A percentile compares a stretch with the other conserved stretches of the same genome.
Evolutionary conservation across 2,113 vertebrate species (phyloP).

Genomic region (Leptodactylus fuscus): DNA sequence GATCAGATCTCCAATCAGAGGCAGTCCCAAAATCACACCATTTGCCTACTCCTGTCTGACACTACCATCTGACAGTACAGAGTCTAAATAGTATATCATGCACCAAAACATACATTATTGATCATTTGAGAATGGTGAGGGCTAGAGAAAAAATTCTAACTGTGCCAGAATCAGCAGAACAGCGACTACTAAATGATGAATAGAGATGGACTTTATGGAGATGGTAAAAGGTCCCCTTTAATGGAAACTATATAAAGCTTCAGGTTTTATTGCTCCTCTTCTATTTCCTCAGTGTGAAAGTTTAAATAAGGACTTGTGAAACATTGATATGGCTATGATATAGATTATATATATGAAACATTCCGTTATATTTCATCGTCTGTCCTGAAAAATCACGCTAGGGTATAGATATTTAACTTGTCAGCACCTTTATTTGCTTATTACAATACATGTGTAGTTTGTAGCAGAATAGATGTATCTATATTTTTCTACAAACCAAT

Average conservation of each 20-base stretch:
- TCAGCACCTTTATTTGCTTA: conserved; percentile 42
- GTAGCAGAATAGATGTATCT: conserved; percentile 35
- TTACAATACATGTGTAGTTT: conserved; percentile 45
- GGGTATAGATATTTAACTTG: conserved; percentile 31
- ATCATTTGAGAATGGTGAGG: too few species aligned
- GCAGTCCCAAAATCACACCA: too few species aligned
- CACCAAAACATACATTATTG: too few species aligned
- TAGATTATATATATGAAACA: conserved; percentile 23
- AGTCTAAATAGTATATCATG: too few species aligned
- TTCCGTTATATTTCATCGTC: conserved; percentile 17
- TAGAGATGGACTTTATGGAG: too few species aligned
- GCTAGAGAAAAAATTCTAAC: too few species aligned
- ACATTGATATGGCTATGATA: not conserved
- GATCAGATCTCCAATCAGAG: too few species aligned
- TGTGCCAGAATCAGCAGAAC: too few species aligned
- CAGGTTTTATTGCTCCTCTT: not conserved
- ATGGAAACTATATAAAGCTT: not conserved
- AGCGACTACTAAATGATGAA: too few species aligned
- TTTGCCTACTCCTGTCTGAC: too few species aligned
- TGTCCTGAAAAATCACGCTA: conserved; percentile 10
- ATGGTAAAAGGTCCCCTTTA: too few species aligned
- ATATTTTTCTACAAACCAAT: conserved; percentile 30
- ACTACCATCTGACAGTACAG: too few species aligned
- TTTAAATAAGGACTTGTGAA: conserved; percentile 34
- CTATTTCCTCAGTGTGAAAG: not conserved